Evolutionary conservation across 2,888 invertebrate species (phyloP).

Genomic region (Caenorhabditis sulstoni): DNA sequence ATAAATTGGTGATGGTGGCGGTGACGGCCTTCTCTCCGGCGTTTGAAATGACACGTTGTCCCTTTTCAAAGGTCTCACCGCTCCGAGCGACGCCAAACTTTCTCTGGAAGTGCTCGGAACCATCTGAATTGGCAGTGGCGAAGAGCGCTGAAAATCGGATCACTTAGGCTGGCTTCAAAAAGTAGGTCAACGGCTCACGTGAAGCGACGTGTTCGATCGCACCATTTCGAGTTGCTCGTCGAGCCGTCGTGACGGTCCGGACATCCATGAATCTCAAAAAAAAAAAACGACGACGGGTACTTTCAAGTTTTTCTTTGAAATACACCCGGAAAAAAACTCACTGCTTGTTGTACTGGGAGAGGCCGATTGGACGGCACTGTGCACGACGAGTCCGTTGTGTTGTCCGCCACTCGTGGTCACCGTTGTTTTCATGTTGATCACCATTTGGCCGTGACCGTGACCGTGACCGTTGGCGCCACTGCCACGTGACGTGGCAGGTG

Average conservation of each 20-base stretch:
- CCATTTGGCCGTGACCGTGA: constrained; percentile 58
- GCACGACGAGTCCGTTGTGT: constrained; percentile 68
- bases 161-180: background rate
- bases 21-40: constrained; percentile 34
- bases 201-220: constrained; percentile 49
- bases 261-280: constrained; percentile 42
- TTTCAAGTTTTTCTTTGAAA: too few species aligned
- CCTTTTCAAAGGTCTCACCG: background rate
- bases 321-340: too few species aligned
- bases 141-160: constrained; percentile 36
- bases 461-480: constrained; percentile 20
- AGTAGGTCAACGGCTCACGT: constrained; percentile 31
- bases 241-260: constrained; percentile 26
- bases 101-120: constrained; percentile 66
- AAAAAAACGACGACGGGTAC: too few species aligned
- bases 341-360: constrained; percentile 39
- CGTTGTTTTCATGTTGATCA: constrained; percentile 69
- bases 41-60: background rate
- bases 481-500: too few species aligned
- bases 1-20: constrained; percentile 58
- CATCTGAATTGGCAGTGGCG: constrained; percentile 63
- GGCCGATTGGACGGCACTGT: constrained; percentile 62
- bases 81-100: constrained; percentile 32
- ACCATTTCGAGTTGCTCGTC: constrained; percentile 48
- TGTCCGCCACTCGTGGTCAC: constrained; percentile 66